Percentiles rank a stretch among this genome's conserved stretches.
phyloP scores from a whole-genome alignment of 2,797 vertebrate species.

The Vespertilio murinus region DNA sequence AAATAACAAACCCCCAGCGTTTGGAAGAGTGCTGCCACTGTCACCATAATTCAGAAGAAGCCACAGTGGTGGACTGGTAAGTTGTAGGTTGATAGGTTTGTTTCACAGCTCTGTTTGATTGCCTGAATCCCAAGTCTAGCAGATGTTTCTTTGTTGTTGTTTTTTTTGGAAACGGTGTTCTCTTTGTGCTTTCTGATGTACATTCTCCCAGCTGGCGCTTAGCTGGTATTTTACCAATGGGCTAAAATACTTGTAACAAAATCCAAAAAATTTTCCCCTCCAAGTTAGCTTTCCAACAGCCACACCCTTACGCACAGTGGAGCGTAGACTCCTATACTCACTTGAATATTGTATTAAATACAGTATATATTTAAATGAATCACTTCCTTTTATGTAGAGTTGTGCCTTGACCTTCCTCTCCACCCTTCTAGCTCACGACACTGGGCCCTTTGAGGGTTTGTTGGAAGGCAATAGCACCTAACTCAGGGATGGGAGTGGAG shows the following conservation, averaged over 20 bases:
- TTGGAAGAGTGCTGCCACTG: background rate
- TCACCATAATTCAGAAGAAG: background rate
- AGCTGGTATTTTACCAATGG: background rate
- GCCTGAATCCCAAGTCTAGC: background rate
- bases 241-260: background rate
- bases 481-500: background rate
- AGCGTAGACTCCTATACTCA: background rate
- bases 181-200: background rate
- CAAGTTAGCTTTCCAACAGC: background rate
- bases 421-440: background rate
- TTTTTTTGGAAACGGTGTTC: background rate
- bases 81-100: background rate
- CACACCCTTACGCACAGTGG: background rate
- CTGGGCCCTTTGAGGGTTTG: background rate
- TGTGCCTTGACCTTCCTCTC: slow-evolving; percentile 18
- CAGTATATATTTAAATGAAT: slow-evolving; percentile 29
- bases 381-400: background rate
- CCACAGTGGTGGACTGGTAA: background rate
- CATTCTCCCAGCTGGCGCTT: background rate
- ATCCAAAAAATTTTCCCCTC: background rate
- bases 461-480: background rate
- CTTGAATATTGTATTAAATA: background rate
- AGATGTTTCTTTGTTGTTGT: too few species aligned
- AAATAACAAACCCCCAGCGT: background rate
- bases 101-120: background rate